Percentiles rank a stretch among this genome's conserved stretches.
phyloP scores from a whole-genome alignment of 1,140 invertebrate genomes.

The Drosophila nigrodunni region DNA sequence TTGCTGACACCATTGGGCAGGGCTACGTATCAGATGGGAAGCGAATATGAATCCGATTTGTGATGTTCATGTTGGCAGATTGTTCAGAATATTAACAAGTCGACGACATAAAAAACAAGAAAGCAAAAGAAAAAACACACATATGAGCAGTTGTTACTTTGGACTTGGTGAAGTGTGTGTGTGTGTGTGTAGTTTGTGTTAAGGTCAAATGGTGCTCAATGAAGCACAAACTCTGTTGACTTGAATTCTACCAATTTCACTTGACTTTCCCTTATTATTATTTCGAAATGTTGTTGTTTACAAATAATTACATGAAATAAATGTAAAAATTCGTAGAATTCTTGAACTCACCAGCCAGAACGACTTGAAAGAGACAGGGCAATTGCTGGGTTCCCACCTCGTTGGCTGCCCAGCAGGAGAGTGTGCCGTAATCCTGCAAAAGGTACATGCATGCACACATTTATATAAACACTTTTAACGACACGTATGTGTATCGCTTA shows the following conservation, averaged over 20 bases:
- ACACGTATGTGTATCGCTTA: conserved; percentile 16
- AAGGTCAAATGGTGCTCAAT: background rate
- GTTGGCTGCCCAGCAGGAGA: conserved; percentile 92
- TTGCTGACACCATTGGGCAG: conserved; percentile 90
- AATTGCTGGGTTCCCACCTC: conserved; percentile 90
- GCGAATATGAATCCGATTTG: conserved; percentile 31
- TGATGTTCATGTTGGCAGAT: conserved; percentile 39
- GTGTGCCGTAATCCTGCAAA: conserved; percentile 88
- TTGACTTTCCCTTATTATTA: background rate
- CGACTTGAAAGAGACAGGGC: conserved; percentile 92
- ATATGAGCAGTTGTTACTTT: conserved; percentile 29
- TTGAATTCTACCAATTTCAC: background rate
- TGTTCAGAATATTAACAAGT: conserved; percentile 62
- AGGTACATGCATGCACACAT: conserved; percentile 12
- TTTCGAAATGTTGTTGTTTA: no score
- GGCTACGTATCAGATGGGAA: conserved; percentile 82
- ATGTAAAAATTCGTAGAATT: background rate
- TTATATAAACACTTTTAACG: background rate
- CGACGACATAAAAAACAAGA: background rate
- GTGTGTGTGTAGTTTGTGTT: background rate
- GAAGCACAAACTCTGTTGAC: background rate
- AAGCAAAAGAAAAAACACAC: background rate
- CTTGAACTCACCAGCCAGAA: conserved; percentile 87
- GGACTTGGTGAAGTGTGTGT: background rate
- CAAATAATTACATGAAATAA: background rate